Conservation (phyloP, 2,797 vertebrate genomes). For the Spinus olivaceus region DNA sequence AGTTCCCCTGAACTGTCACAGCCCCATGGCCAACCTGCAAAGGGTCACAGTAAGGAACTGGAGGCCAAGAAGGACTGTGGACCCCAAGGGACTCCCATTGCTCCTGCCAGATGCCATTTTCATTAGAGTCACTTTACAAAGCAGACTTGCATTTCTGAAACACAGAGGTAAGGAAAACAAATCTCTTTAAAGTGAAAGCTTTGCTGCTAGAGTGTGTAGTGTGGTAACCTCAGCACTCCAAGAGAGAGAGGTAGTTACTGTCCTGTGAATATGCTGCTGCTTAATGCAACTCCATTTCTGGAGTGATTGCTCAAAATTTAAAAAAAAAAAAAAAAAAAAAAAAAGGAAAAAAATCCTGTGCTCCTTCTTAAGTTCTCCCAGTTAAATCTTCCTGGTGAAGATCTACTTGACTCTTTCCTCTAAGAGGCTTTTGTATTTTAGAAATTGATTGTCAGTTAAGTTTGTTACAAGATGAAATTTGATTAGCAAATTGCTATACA, state of each 20-base stretch:
- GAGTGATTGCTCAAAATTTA: neutral
- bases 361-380: constrained; percentile 37
- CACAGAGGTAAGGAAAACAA: constrained; percentile 38
- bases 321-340: neutral
- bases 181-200: constrained; percentile 16
- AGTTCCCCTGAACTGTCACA: neutral
- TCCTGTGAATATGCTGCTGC: constrained; percentile 15
- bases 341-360: neutral
- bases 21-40: neutral
- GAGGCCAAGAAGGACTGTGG: neutral
- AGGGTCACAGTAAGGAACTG: neutral
- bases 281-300: neutral
- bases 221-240: constrained; percentile 6
- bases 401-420: constrained; percentile 5
- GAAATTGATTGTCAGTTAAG: constrained; percentile 76
- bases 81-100: neutral
- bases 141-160: constrained; percentile 37
- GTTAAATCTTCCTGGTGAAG: constrained; percentile 12
- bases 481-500: constrained; percentile 18
- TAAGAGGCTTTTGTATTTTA: constrained; percentile 52
- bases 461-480: neutral
- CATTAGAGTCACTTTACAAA: constrained; percentile 48
- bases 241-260: constrained; percentile 38
- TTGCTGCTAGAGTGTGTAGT: constrained; percentile 41
- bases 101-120: constrained; percentile 43